Evolutionary conservation across 2,113 vertebrate species (phyloP), one percentile per base, ranked within the genome.

Genomic region (Deroptyus accipitrinus): DNA sequence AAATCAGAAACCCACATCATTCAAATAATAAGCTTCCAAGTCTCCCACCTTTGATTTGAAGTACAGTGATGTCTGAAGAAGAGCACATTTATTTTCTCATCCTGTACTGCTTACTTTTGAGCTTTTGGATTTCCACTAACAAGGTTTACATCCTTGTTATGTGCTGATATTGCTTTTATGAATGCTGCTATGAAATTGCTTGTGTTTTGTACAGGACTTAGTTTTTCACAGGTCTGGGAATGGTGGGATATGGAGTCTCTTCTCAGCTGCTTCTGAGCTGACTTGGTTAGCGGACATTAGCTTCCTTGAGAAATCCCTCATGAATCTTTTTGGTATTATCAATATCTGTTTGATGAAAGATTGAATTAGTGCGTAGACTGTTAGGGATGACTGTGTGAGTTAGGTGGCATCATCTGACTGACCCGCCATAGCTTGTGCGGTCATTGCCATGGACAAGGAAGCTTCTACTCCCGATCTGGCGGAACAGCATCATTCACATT

Each of bases 401-500:
- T 52, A 10, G 24, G 24, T 44, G 54, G 31, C 28, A 57, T 54
- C 55, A 52, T 22, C 20, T 63, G 16, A 28, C 35, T 35, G 54
- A 62, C 28, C 54, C 3, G 1, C 33, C n/a, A 6, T 28, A 44
- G 18, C 31, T 49, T 42, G 41, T 61, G 59, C 42, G 68, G 7
- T 54, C 2, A 0, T 35, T 90, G 70, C 33, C 18, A 6, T 2
- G 2, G 25, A 13, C 20, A 48, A 39, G 52, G 42, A 90, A 33
- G 69, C 22, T 13, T 59, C 37, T 57, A 0, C 55, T 84, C 37
- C 37, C 68, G 37, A 46, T 69, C 30, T 54, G 10, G 42, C n/a
- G n/a, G 22, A 61, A 19, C 1, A 15, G 13, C n/a, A 46, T 1
- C 1, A 6, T 75, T 84, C 17, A n/a, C 8, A 5, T 35, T 5